Evolutionary conservation across 2,888 invertebrate genomes (phyloP).

Genomic region (Limnephilus lunatus): DNA sequence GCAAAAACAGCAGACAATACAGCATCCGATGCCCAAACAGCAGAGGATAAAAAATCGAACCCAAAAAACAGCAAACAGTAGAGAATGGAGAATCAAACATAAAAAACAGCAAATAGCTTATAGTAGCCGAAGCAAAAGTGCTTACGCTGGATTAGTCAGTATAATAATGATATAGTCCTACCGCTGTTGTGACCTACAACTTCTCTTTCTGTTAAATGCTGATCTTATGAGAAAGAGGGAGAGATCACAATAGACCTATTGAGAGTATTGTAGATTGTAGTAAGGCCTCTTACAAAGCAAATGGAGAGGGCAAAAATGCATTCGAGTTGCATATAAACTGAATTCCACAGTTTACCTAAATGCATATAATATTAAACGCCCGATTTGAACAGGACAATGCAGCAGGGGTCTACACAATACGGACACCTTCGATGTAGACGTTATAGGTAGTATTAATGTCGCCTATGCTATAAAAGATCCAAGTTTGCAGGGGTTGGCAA

Average conservation of each 20-base stretch:
- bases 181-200: too few species aligned
- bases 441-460: conserved; percentile 18
- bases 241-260: not conserved
- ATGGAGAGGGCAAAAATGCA: not conserved
- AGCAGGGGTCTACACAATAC: not conserved
- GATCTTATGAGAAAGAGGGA: not conserved
- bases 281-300: not conserved
- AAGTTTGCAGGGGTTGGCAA: not conserved
- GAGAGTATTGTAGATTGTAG: not conserved
- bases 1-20: not conserved
- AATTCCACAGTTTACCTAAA: conserved; percentile 21
- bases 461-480: not conserved
- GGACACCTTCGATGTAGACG: conserved; percentile 47
- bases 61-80: not conserved
- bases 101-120: not conserved
- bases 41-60: not conserved
- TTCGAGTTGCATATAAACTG: not conserved
- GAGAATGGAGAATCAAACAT: not conserved
- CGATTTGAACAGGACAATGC: conserved; percentile 9
- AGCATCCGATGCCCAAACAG: not conserved
- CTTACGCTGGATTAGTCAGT: conserved; percentile 15
- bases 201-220: too few species aligned
- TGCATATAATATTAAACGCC: not conserved
- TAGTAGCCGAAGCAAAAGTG: conserved; percentile 12
- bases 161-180: not conserved